Percentiles rank a stretch among this genome's conserved stretches.
Conservation (phyloP, 2,113 vertebrate genomes). For the Salvelinus namaycush region DNA sequence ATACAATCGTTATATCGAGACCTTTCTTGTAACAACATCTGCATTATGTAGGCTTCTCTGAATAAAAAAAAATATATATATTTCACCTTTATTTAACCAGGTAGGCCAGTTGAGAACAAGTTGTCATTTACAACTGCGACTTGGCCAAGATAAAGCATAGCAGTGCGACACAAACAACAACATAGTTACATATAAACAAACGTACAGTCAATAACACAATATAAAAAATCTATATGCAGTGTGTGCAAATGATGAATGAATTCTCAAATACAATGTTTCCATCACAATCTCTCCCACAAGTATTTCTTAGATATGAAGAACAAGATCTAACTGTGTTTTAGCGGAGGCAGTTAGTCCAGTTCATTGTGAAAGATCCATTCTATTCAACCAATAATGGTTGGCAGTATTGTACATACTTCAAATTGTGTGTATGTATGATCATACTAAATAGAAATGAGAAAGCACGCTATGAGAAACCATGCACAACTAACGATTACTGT, state of each 20-base stretch:
- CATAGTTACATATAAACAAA: no score
- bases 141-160: no score
- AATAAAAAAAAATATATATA: not conserved
- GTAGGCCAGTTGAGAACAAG: no score
- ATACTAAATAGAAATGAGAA: not conserved
- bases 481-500: not conserved
- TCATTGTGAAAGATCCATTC: not conserved
- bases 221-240: no score
- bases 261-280: conserved; percentile 2
- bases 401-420: not conserved
- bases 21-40: not conserved
- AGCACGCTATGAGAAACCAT: not conserved
- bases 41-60: not conserved
- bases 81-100: no score
- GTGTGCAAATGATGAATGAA: not conserved
- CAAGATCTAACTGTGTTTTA: conserved; percentile 34
- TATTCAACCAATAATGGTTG: not conserved
- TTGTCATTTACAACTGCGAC: no score
- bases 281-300: conserved; percentile 2
- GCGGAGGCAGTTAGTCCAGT: not conserved
- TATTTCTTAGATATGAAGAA: conserved; percentile 11
- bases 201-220: no score
- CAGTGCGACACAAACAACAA: no score
- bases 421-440: conserved; percentile 1
- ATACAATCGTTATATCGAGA: not conserved